Percentiles rank a stretch among this genome's conserved stretches.
These are phyloP conservation scores for Anguilla pacifica DNA, from an alignment of 2,797 vertebrate species.

Conservation along the genomic window DNA sequence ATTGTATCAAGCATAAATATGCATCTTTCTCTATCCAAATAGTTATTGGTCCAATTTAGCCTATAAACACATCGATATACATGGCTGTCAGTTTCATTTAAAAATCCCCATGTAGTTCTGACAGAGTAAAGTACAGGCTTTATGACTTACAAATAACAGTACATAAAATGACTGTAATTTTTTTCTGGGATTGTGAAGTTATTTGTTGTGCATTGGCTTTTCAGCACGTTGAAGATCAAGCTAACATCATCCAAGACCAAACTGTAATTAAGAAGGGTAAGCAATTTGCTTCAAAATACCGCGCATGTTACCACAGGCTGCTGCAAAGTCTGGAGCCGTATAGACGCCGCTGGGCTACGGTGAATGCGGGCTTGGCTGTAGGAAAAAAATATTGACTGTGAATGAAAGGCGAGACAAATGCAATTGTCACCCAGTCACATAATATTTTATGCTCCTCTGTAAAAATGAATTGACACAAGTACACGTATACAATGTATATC, in stretches of 20 bases:
- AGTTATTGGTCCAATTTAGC: background rate
- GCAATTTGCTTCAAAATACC: constrained; percentile 85
- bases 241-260: constrained; percentile 99
- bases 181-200: constrained; percentile 46
- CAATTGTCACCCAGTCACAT: background rate
- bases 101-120: background rate
- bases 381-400: background rate
- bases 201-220: constrained; percentile 76
- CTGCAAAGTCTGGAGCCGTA: constrained; percentile 35
- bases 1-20: background rate
- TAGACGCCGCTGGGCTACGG: background rate
- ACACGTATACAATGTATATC: background rate
- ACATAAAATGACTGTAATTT: background rate
- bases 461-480: background rate
- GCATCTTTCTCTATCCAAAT: background rate
- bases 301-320: constrained; percentile 81
- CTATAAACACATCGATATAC: background rate
- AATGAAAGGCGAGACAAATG: background rate
- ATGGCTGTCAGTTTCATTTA: background rate
- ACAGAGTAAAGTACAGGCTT: background rate
- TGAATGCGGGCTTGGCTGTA: background rate
- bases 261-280: constrained; percentile 99
- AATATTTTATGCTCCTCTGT: background rate
- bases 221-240: constrained; percentile 97
- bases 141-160: background rate